Base-by-base conservation (phyloP, 1,140 invertebrate species). In the Holcopasites calliopsidis region DNA sequence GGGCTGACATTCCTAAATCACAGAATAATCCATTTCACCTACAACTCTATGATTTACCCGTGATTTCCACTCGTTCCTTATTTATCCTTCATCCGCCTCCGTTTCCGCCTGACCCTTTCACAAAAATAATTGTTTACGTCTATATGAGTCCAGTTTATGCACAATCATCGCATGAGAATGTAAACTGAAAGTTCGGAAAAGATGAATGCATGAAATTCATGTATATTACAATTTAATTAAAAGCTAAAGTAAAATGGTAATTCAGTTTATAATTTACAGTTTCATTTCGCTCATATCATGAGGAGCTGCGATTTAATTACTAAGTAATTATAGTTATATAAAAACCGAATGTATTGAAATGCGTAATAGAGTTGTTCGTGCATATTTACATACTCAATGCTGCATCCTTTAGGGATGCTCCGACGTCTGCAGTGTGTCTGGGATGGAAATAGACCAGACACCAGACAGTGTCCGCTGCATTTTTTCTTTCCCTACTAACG, bases 351-450 rank as follows among this genome's bases (percentile, higher is more conserved):
- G n/a, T n/a, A n/a, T n/a, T n/a, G n/a, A n/a, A n/a, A n/a, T n/a
- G n/a, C n/a, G n/a, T n/a, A n/a, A n/a, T n/a, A n/a, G n/a, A n/a
- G n/a, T n/a, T n/a, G 21, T 38, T 31, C 33, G 31, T 55, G 54
- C 40, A 47, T 38, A 31, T n/a, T 72, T 47, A 49, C n/a, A n/a
- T n/a, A n/a, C n/a, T n/a, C n/a, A n/a, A n/a, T n/a, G n/a, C 62
- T 52, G 55, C 44, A 61, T 58, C 75, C 60, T 61, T n/a, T 49
- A 42, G 52, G 52, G 80, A 78, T 78, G 40, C 47, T 55, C 35
- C 75, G 76, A 76, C 65, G 81, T 86, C 84, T 86, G 74, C 61
- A 47, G 54, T 31, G 47, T 60, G 84, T 84, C 84, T 84, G 80
- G 73, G 76, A 78, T 76, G 55, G 55, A 86, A 86, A 86, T 86